Evolutionary conservation across 2,113 vertebrate species (phyloP), one percentile per base, ranked within the genome.

Genomic region (Laticauda colubrina): DNA sequence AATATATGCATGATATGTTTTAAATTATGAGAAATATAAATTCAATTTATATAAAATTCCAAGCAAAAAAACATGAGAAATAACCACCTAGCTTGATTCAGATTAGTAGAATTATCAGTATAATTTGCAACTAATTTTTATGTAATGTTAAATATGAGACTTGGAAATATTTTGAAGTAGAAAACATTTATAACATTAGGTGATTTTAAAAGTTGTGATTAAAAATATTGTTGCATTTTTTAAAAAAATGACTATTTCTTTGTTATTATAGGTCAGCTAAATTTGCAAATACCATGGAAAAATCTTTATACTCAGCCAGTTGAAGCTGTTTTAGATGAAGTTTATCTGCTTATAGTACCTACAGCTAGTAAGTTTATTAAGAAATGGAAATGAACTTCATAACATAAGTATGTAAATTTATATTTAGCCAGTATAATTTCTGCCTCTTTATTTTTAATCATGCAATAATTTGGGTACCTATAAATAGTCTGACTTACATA

Each of bases 231-330:
- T 8, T 43, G 2, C 0, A 9, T 81, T 81, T 43, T 43, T 64
- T 0, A n/a, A 11, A 34, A 39, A 88, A 18, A 94, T 0, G 0
- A 11, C 55, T 94, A 94, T 93, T 57, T 29, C 85, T 95, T 61
- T 94, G 29, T 93, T 93, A 5, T 93, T 90, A 18, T 95, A 99
- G 99, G 98, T 95, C 98, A 98, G 87, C 98, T 99, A 93, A 98
- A 98, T 93, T 97, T 99, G 59, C 98, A 98, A 97, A 99, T 99
- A 94, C 99, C 99, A 4, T 99, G 99, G 99, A 98, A 99, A 95
- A 99, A 99, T 90, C 98, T 99, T 92, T 99, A 99, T 96, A 99
- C 97, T 43, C 98, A 99, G 93, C 98, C 99, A 8, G 99, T 99
- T 95, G 98, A 99, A 95, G 99, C 99, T 39, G 98, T 98, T 26